Conservation (phyloP, 2,888 invertebrate genomes). For the Calliphora vomitoria region DNA sequence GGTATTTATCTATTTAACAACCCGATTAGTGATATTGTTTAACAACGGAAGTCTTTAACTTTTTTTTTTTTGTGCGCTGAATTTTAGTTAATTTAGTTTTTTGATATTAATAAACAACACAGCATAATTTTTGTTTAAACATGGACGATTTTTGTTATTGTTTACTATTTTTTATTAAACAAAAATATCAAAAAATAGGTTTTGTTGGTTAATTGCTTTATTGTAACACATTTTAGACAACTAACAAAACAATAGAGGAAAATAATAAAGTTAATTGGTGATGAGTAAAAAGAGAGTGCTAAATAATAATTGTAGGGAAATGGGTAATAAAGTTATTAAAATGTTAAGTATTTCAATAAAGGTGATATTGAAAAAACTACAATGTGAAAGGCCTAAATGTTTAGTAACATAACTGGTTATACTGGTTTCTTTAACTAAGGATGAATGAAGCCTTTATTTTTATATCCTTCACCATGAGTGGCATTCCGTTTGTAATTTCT, state of each 20-base stretch:
- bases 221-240: conserved; percentile 4
- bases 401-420: too few species aligned
- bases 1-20: background rate
- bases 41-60: conserved; percentile 41
- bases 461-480: too few species aligned
- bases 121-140: conserved; percentile 5
- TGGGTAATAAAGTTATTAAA: conserved; percentile 29
- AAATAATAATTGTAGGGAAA: conserved; percentile 33
- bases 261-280: background rate
- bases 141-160: background rate
- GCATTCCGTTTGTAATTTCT: too few species aligned
- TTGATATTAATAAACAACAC: background rate
- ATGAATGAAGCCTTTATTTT: too few species aligned
- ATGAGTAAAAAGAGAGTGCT: background rate
- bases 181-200: background rate
- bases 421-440: too few species aligned
- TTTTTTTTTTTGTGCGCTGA: background rate
- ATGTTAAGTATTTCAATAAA: background rate
- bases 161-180: too few species aligned
- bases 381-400: background rate
- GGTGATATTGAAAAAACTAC: background rate
- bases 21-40: background rate
- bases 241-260: background rate
- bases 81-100: conserved; percentile 1
- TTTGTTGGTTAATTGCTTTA: background rate